Conservation (phyloP, 2,888 invertebrate genomes). For the Cordilura impudica region DNA sequence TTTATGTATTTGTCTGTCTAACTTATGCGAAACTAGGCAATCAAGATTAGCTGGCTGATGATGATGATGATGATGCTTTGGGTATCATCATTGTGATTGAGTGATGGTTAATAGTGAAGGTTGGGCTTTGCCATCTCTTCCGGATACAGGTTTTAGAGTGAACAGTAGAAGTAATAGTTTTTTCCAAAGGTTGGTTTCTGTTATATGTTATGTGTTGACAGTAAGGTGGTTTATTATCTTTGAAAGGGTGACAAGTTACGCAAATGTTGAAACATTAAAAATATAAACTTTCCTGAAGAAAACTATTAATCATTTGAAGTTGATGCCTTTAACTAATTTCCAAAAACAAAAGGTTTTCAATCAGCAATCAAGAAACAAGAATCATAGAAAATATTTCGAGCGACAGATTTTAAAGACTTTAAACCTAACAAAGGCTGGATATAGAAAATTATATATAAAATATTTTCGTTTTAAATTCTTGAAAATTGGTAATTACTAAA, state of each 20-base stretch:
- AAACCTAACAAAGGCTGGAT: too few species aligned
- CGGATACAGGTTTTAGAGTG: background rate
- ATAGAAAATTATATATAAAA: too few species aligned
- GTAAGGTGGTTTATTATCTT: background rate
- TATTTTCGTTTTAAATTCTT: too few species aligned
- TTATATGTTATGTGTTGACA: constrained; percentile 15
- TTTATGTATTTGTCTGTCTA: constrained; percentile 1
- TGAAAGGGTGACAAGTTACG: background rate
- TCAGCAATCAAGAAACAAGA: too few species aligned
- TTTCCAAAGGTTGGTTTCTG: constrained; percentile 27
- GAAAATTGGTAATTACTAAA: too few species aligned
- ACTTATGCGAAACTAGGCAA: constrained; percentile 36
- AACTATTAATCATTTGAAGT: background rate
- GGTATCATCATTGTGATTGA: constrained; percentile 9
- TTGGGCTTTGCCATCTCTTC: background rate
- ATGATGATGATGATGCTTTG: constrained; percentile 23
- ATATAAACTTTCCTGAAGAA: background rate
- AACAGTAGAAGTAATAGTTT: constrained; percentile 40
- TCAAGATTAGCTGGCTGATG: background rate
- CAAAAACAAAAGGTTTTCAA: too few species aligned
- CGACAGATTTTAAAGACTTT: too few species aligned
- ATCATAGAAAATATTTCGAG: too few species aligned
- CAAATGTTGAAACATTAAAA: background rate
- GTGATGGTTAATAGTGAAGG: constrained; percentile 28
- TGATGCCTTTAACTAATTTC: too few species aligned